Conservation (phyloP, 1,140 invertebrate species). For the Steinernema khuongi region DNA sequence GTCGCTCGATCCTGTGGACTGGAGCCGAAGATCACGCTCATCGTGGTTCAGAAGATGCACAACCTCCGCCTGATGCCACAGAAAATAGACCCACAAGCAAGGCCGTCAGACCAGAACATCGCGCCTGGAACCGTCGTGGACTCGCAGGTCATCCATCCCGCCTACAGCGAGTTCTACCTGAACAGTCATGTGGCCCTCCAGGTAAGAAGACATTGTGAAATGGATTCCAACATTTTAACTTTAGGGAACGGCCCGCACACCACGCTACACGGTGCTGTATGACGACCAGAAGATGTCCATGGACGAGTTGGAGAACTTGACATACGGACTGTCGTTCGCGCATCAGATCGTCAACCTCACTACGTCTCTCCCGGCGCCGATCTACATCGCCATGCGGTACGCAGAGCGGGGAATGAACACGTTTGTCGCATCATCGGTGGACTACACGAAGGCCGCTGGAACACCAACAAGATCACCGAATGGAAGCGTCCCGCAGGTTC, state of each 20-base stretch:
- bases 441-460: background rate
- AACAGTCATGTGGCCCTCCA: conserved; percentile 20
- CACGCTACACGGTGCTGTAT: conserved; percentile 24
- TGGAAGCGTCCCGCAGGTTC: background rate
- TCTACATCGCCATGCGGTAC: conserved; percentile 33
- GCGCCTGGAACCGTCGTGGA: conserved; percentile 32
- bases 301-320: conserved; percentile 24
- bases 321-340: conserved; percentile 26
- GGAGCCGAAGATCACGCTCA: conserved; percentile 34
- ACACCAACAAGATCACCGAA: too few species aligned
- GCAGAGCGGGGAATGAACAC: conserved; percentile 39
- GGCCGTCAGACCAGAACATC: conserved; percentile 33
- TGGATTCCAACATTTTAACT: background rate
- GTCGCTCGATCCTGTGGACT: background rate
- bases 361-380: conserved; percentile 32
- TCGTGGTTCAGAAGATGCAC: conserved; percentile 28
- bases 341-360: conserved; percentile 38
- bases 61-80: conserved; percentile 19
- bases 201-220: conserved; percentile 19
- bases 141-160: conserved; percentile 10
- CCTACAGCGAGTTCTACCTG: conserved; percentile 30
- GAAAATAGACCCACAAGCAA: background rate
- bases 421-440: conserved; percentile 17
- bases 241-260: conserved; percentile 27
- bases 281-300: conserved; percentile 19